Conservation (phyloP, 2,113 vertebrate genomes). For the Prionailurus viverrinus region DNA sequence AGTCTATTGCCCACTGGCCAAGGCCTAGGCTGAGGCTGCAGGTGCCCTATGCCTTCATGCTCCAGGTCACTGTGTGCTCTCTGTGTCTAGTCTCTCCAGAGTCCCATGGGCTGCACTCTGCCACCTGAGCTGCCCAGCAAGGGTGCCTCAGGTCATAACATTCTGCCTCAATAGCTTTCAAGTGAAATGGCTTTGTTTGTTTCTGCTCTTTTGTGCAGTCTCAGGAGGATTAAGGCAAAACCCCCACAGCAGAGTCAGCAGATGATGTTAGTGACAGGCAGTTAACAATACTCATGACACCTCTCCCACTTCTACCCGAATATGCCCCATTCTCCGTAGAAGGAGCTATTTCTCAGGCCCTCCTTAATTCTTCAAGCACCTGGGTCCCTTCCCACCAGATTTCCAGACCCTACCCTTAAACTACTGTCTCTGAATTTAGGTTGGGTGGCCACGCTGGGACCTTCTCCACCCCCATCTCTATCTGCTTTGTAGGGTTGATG, state of each 20-base stretch:
- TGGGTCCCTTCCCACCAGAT: neutral
- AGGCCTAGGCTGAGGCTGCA: neutral
- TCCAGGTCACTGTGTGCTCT: neutral
- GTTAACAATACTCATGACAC: neutral
- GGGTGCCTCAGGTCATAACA: neutral
- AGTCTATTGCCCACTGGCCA: neutral
- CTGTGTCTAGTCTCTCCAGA: neutral
- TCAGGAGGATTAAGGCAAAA: neutral
- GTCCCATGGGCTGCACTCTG: neutral
- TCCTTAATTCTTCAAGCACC: slow-evolving; percentile 22
- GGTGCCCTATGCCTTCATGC: neutral
- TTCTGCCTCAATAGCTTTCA: slow-evolving; percentile 9
- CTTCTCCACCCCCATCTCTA: neutral
- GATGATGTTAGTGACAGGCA: neutral
- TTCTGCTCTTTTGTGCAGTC: neutral
- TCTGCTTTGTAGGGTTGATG: neutral
- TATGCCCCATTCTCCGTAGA: neutral
- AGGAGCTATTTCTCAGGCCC: neutral
- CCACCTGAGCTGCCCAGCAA: neutral
- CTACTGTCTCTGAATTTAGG: neutral
- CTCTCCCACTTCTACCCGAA: neutral
- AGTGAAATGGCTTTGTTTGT: neutral
- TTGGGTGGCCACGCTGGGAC: neutral
- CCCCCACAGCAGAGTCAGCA: neutral
- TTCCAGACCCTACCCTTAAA: neutral